Conservation (phyloP, 2,888 invertebrate species). For the Amorpha juglandis region DNA sequence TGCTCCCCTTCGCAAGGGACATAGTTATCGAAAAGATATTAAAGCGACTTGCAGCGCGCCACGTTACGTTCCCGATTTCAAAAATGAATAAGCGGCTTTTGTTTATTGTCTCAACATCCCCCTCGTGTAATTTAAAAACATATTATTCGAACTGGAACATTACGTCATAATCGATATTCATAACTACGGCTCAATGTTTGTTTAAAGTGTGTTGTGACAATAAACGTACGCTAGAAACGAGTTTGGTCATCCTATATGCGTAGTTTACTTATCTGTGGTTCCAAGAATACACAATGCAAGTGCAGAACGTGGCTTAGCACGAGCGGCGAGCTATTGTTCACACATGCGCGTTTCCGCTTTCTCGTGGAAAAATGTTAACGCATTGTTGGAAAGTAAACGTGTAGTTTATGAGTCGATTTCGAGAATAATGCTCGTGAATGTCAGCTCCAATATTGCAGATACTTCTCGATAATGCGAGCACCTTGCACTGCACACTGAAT, state of each 20-base stretch:
- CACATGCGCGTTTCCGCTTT: slow-evolving; percentile 82
- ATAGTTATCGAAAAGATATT: slow-evolving; percentile 34
- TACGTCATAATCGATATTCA: slow-evolving; percentile 31
- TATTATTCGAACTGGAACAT: slow-evolving; percentile 26
- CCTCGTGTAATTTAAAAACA: slow-evolving; percentile 15
- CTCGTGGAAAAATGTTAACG: slow-evolving; percentile 81
- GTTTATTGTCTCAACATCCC: slow-evolving; percentile 27
- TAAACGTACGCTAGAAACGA: slow-evolving; percentile 38
- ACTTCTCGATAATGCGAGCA: slow-evolving; percentile 15
- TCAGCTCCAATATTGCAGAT: slow-evolving; percentile 20
- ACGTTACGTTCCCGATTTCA: slow-evolving; percentile 23
- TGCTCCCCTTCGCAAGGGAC: slow-evolving; percentile 45
- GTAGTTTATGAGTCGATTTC: slow-evolving; percentile 52
- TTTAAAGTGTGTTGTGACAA: slow-evolving; percentile 41
- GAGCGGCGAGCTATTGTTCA: slow-evolving; percentile 73
- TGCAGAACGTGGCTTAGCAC: slow-evolving; percentile 73
- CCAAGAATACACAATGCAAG: slow-evolving; percentile 73
- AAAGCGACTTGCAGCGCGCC: slow-evolving; percentile 29
- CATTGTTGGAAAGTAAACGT: slow-evolving; percentile 76
- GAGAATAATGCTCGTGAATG: slow-evolving; percentile 42
- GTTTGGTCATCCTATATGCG: slow-evolving; percentile 30
- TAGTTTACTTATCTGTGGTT: slow-evolving; percentile 56
- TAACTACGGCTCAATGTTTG: slow-evolving; percentile 36
- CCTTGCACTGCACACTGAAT: not conserved
- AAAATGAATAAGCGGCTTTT: slow-evolving; percentile 26